Percentiles rank a stretch among this genome's conserved stretches.
phyloP scores from a whole-genome alignment of 2,797 vertebrate species.

The Sebastes diaconus region DNA sequence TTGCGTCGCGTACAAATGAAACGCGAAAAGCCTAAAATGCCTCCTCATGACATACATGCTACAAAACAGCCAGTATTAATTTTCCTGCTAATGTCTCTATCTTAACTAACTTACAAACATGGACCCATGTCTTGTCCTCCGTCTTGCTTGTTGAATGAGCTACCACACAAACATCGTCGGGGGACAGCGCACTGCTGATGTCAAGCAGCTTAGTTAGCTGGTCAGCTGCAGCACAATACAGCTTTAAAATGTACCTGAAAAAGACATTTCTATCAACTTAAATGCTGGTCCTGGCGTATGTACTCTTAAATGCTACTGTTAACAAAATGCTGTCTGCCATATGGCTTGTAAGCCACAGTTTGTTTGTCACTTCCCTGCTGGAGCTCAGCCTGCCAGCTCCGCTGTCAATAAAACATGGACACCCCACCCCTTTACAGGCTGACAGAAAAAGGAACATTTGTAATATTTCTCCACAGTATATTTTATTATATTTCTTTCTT shows the following conservation, averaged over 20 bases:
- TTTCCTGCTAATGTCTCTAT: not conserved
- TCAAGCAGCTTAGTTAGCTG: not conserved
- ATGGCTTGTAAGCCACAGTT: not conserved
- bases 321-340: not conserved
- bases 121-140: not conserved
- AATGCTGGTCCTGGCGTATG: not conserved
- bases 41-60: too few relatives aligned
- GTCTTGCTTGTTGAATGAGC: not conserved
- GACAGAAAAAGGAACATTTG: not conserved
- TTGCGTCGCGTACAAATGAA: too few relatives aligned
- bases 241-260: not conserved
- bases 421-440: not conserved
- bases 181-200: not conserved
- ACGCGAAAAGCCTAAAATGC: too few relatives aligned
- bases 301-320: not conserved
- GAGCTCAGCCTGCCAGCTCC: not conserved
- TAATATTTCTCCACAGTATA: not conserved
- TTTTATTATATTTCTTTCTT: not conserved
- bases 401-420: not conserved
- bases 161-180: not conserved
- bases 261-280: not conserved
- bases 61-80: not conserved
- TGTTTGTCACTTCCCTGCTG: not conserved
- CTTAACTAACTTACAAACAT: not conserved
- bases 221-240: not conserved